Evolutionary conservation across 2,888 invertebrate genomes (phyloP).

Genomic region (Trachelus troglodyta): DNA sequence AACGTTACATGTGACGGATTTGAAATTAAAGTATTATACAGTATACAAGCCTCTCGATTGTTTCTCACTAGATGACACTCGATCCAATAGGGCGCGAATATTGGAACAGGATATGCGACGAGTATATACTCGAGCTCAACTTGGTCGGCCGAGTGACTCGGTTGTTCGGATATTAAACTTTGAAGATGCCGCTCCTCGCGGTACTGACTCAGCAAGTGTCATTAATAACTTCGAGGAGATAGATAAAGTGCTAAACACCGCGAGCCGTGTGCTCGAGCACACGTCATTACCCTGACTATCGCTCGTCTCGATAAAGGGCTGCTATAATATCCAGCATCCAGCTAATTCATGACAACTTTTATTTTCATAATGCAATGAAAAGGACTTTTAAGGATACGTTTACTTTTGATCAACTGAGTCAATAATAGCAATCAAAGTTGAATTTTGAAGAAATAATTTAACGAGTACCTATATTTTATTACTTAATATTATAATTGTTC

Average conservation of each 20-base stretch:
- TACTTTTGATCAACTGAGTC: neutral
- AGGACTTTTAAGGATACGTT: neutral
- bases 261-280: constrained; percentile 40
- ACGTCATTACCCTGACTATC: constrained; percentile 42
- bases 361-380: neutral
- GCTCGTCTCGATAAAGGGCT: neutral
- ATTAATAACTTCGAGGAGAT: constrained; percentile 54
- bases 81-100: constrained; percentile 29
- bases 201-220: constrained; percentile 59
- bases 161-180: constrained; percentile 60
- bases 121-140: constrained; percentile 31
- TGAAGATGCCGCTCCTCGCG: constrained; percentile 50
- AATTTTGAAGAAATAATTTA: neutral
- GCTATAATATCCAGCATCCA: neutral
- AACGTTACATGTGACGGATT: neutral
- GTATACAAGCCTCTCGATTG: constrained; percentile 17
- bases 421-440: neutral
- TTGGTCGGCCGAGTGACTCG: constrained; percentile 34
- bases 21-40: neutral
- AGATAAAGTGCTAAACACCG: constrained; percentile 58
- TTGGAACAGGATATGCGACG: constrained; percentile 25
- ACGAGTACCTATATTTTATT: neutral
- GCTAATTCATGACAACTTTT: neutral
- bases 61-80: constrained; percentile 16
- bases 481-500: neutral